A percentile compares a stretch with the other conserved stretches of the same genome.
Conservation (phyloP, 2,113 vertebrate species). For the Gobiocypris rarus region DNA sequence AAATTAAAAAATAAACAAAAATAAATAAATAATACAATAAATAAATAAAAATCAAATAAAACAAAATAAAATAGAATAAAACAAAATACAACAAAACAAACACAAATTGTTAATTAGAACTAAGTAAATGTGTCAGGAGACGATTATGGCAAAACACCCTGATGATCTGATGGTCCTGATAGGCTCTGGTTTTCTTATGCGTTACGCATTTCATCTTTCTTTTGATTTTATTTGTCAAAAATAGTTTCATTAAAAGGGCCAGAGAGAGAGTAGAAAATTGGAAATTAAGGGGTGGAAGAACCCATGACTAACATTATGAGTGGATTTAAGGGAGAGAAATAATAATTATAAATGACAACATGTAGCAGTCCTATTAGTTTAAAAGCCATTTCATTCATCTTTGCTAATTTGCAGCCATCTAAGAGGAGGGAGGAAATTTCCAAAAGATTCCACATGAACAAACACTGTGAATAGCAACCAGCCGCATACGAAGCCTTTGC, state of each 20-base stretch:
- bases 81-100: no score
- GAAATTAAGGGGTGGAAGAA: background rate
- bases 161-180: no score
- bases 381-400: slow-evolving; percentile 1
- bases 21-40: no score
- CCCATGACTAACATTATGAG: background rate
- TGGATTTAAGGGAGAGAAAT: background rate
- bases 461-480: slow-evolving; percentile 17
- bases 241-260: background rate
- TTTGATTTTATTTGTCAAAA: background rate
- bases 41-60: no score
- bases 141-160: background rate
- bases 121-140: no score
- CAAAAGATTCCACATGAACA: slow-evolving; percentile 15
- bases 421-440: background rate
- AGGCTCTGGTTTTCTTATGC: background rate
- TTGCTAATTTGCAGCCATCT: background rate
- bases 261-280: background rate
- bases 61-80: no score
- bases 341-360: background rate
- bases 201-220: background rate
- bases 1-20: no score
- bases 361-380: background rate
- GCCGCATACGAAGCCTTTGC: slow-evolving; percentile 40
- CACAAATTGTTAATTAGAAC: no score